These are phyloP conservation scores for Anolis apletophallus DNA, from an alignment of 2,797 vertebrate genomes.

Conservation along the genomic window DNA sequence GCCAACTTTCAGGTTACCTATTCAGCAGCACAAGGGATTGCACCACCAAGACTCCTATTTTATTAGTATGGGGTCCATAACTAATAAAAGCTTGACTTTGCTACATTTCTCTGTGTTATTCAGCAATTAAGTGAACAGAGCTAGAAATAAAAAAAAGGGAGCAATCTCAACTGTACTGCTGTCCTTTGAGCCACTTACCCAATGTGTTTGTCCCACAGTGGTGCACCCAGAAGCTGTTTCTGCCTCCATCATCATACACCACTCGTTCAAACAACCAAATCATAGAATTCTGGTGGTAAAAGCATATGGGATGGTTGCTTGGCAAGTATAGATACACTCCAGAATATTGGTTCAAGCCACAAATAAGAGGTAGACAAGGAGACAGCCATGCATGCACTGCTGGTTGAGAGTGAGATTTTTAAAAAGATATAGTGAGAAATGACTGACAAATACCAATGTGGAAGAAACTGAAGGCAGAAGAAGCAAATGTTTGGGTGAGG, in stretches of 20 bases:
- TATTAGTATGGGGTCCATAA: no score
- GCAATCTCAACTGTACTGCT: background rate
- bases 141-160: no score
- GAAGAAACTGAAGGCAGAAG: background rate
- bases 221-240: background rate
- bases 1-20: no score
- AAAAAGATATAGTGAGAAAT: background rate
- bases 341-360: slow-evolving; percentile 5
- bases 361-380: background rate
- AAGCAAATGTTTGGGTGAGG: background rate
- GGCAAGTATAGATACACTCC: slow-evolving; percentile 1
- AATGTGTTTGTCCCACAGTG: background rate
- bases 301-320: slow-evolving; percentile 12
- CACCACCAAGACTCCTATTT: no score
- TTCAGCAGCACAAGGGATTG: no score
- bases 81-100: background rate
- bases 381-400: background rate
- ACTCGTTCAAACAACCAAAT: background rate
- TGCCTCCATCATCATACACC: background rate
- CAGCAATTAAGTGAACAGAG: background rate
- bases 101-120: background rate
- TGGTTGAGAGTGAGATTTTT: background rate
- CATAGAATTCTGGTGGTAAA: background rate
- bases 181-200: background rate
- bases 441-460: background rate